Conservation (phyloP, 2,113 vertebrate genomes). For the Isichthys henryi region DNA sequence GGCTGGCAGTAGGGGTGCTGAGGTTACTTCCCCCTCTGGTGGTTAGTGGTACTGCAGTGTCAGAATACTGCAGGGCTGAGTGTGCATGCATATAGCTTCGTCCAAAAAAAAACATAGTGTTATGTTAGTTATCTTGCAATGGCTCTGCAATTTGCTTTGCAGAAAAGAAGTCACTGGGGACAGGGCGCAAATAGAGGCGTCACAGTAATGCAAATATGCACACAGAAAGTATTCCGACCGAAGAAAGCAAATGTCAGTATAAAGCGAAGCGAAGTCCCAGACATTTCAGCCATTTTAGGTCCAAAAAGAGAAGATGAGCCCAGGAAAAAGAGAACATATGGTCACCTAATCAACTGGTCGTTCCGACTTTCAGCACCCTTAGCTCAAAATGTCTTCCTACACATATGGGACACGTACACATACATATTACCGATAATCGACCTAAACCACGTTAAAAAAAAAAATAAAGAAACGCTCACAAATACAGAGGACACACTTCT, state of each 20-base stretch:
- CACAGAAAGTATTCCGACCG: not conserved
- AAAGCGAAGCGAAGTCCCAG: not conserved
- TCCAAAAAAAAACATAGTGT: not conserved
- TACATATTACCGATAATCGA: not conserved
- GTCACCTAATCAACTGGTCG: not conserved
- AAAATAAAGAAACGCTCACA: not conserved
- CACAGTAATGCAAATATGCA: not conserved
- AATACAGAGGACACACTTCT: not conserved
- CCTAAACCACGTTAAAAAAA: not conserved
- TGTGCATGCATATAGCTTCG: not conserved
- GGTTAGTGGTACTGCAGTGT: not conserved
- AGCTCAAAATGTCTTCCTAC: not conserved
- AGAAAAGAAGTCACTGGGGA: not conserved
- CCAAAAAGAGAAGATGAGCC: not conserved
- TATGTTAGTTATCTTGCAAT: not conserved
- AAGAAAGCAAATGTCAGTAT: not conserved
- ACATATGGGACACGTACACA: not conserved
- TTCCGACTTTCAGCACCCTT: not conserved
- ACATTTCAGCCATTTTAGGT: not conserved
- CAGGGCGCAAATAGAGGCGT: not conserved
- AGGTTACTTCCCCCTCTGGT: not conserved
- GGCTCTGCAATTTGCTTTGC: not conserved
- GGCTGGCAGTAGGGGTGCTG: not conserved
- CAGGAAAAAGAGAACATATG: not conserved
- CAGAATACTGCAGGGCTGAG: not conserved